These are phyloP conservation scores for Panagrolaimus sp. DNA, from an alignment of 1,140 invertebrate genomes.

Conservation along the genomic window DNA sequence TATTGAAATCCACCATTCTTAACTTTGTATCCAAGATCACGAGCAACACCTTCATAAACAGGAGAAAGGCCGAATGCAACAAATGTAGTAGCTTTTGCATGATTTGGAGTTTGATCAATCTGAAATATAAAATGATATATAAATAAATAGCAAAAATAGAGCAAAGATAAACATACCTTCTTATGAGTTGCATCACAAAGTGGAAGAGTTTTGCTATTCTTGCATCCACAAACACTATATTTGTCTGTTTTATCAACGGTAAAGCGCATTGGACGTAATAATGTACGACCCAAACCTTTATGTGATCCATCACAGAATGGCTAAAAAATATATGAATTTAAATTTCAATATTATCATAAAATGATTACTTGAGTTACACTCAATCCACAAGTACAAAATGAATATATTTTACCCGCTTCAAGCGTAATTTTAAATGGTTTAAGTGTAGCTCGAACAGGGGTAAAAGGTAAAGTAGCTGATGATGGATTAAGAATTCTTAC, in stretches of 20 bases:
- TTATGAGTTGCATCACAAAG: conserved; percentile 5
- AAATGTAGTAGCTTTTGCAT: neutral
- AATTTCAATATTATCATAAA: neutral
- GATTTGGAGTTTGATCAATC: neutral
- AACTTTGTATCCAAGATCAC: neutral
- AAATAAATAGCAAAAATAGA: no score
- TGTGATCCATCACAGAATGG: conserved; percentile 2
- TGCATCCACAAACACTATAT: neutral
- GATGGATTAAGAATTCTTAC: conserved; percentile 7
- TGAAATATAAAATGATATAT: no score
- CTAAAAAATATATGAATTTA: neutral
- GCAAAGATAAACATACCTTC: neutral
- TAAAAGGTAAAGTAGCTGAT: neutral
- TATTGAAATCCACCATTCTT: conserved; percentile 7
- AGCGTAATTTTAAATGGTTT: neutral
- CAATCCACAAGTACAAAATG: conserved; percentile 1
- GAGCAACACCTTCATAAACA: conserved; percentile 13
- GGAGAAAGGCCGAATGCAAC: neutral
- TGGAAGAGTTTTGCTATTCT: neutral
- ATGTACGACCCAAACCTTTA: neutral
- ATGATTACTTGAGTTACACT: neutral
- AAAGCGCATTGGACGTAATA: neutral
- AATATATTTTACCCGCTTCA: conserved; percentile 3
- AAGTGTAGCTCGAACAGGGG: neutral
- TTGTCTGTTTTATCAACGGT: conserved; percentile 4